Conservation (phyloP, 2,888 invertebrate species). For the Copidosoma aretas region DNA sequence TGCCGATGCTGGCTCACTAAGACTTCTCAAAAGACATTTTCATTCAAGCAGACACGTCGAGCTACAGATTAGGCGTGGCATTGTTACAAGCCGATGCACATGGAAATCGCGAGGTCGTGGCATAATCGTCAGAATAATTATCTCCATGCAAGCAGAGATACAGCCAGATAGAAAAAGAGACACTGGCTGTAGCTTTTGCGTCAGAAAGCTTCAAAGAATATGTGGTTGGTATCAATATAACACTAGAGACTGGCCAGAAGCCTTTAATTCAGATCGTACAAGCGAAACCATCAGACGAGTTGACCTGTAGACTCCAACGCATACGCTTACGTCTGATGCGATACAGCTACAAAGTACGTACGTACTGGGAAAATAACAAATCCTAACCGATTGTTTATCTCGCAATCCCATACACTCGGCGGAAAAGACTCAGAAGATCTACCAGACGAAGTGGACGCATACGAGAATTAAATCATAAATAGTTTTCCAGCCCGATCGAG, state of each 20-base stretch:
- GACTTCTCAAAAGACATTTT: too few relatives aligned
- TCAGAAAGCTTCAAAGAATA: conserved; percentile 48
- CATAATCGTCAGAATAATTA: conserved; percentile 49
- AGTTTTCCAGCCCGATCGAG: too few relatives aligned
- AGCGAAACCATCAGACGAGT: conserved; percentile 52
- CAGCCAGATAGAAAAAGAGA: conserved; percentile 54
- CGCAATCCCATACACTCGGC: too few relatives aligned
- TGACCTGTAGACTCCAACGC: conserved; percentile 55
- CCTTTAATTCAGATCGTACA: conserved; percentile 53
- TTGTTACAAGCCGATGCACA: too few relatives aligned
- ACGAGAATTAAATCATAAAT: too few relatives aligned
- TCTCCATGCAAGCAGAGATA: too few relatives aligned
- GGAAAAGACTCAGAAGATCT: too few relatives aligned
- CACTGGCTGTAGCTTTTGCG: conserved; percentile 52
- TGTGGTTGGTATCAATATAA: conserved; percentile 48
- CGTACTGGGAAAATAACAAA: conserved; percentile 48
- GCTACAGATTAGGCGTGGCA: too few relatives aligned
- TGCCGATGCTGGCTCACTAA: too few relatives aligned
- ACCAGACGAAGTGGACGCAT: too few relatives aligned
- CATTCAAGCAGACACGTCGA: too few relatives aligned
- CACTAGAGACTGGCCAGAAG: conserved; percentile 57
- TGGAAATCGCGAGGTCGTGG: conserved; percentile 46
- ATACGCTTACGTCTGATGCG: conserved; percentile 47
- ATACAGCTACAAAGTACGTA: conserved; percentile 48
- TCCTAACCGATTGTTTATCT: too few relatives aligned